Evolutionary conservation across 1,140 invertebrate genomes (phyloP).

Genomic region (Drosophila mauritiana): DNA sequence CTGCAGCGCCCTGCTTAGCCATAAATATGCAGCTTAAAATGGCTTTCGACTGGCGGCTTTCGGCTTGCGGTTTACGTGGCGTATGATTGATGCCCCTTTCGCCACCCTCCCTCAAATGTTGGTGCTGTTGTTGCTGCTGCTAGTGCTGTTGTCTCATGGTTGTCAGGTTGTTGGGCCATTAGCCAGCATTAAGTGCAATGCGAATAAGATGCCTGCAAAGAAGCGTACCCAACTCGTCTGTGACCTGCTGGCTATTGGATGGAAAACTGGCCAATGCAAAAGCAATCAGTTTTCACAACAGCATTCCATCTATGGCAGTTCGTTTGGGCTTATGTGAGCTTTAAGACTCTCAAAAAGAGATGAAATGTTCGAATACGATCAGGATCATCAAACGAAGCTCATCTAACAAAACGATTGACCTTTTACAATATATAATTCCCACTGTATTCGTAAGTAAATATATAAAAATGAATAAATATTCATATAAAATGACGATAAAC

Average conservation of each 20-base stretch:
- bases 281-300: background rate
- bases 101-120: background rate
- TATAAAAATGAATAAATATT: too few species aligned
- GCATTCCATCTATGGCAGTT: background rate
- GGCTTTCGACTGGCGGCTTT: slow-evolving; percentile 78
- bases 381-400: background rate
- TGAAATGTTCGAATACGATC: background rate
- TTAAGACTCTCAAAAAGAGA: background rate
- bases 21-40: slow-evolving; percentile 83
- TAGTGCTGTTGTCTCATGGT: slow-evolving; percentile 28
- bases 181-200: slow-evolving; percentile 53
- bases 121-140: slow-evolving; percentile 5
- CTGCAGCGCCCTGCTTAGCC: slow-evolving; percentile 59
- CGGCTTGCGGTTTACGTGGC: slow-evolving; percentile 77
- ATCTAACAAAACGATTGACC: too few species aligned
- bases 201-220: slow-evolving; percentile 22
- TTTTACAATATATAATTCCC: too few species aligned
- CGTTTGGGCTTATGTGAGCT: background rate
- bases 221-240: slow-evolving; percentile 7
- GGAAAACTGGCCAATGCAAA: slow-evolving; percentile 5
- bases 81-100: slow-evolving; percentile 76
- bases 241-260: slow-evolving; percentile 10
- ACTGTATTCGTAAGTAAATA: too few species aligned
- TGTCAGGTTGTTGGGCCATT: slow-evolving; percentile 55
- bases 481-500: background rate